These are phyloP conservation scores for Ammodytes marinus DNA, from an alignment of 2,113 vertebrate species.

Conservation along the genomic window DNA sequence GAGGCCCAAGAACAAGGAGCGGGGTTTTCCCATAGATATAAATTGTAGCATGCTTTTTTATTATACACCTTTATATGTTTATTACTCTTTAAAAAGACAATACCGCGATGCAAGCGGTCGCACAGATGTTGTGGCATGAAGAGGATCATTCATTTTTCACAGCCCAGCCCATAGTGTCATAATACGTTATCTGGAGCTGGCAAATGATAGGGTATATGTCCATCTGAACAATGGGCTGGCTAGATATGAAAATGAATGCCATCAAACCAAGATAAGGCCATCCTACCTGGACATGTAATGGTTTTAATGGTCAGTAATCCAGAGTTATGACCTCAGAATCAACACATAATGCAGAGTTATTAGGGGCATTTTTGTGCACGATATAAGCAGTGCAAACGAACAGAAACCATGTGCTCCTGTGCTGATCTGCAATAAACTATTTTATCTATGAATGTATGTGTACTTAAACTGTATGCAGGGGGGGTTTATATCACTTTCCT, in stretches of 20 bases:
- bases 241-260: not conserved
- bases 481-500: constrained; percentile 36
- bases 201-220: not conserved
- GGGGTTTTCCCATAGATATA: constrained; percentile 75
- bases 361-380: not conserved
- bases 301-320: constrained; percentile 3
- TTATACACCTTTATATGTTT: constrained; percentile 22
- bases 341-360: constrained; percentile 9
- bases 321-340: constrained; percentile 13
- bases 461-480: constrained; percentile 17
- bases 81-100: constrained; percentile 27
- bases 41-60: constrained; percentile 27
- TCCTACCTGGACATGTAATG: not conserved
- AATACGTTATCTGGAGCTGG: not conserved
- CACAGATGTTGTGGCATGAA: constrained; percentile 15
- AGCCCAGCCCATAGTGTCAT: not conserved
- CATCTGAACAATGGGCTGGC: not conserved
- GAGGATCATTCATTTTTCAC: constrained; percentile 10
- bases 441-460: constrained; percentile 15
- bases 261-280: not conserved
- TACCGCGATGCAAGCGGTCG: constrained; percentile 24
- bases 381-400: not conserved
- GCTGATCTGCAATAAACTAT: constrained; percentile 10
- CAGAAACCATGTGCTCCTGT: not conserved
- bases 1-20: constrained; percentile 74